Percentiles rank a stretch among this genome's conserved stretches.
phyloP scores from a whole-genome alignment of 2,113 vertebrate species.

The Pterocles gutturalis region DNA sequence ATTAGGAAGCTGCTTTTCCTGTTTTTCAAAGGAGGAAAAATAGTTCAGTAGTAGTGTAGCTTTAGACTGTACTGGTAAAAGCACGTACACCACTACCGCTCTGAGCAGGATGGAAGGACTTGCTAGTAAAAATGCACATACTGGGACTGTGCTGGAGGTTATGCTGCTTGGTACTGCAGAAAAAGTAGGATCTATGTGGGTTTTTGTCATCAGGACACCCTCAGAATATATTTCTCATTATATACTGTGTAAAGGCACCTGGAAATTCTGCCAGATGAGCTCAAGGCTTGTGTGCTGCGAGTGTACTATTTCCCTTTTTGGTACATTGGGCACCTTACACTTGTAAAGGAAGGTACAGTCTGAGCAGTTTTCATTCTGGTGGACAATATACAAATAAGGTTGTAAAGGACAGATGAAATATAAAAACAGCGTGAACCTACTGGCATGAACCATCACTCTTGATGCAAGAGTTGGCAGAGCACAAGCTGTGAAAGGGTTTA shows the following conservation, averaged over 20 bases:
- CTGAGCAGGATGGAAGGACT: not conserved
- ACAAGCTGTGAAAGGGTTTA: not conserved
- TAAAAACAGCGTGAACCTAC: not conserved
- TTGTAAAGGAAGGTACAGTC: not conserved
- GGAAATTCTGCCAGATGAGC: not conserved
- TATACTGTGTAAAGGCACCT: not conserved
- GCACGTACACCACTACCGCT: not conserved
- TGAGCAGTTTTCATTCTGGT: not conserved
- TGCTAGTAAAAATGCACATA: not conserved
- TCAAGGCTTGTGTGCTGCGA: not conserved
- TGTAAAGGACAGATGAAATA: not conserved
- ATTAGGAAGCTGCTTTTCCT: not conserved
- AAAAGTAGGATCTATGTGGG: not conserved
- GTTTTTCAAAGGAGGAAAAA: not conserved
- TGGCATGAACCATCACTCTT: fast-evolving
- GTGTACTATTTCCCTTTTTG: not conserved
- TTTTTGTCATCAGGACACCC: not conserved
- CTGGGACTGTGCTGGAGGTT: not conserved
- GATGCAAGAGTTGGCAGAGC: not conserved
- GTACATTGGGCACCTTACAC: not conserved
- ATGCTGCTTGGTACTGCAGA: not conserved
- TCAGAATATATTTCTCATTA: not conserved
- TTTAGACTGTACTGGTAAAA: not conserved
- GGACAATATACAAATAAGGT: not conserved
- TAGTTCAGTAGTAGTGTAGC: not conserved